phyloP scores from a whole-genome alignment of 1,140 invertebrate genomes.

The Pararge aegeria region DNA sequence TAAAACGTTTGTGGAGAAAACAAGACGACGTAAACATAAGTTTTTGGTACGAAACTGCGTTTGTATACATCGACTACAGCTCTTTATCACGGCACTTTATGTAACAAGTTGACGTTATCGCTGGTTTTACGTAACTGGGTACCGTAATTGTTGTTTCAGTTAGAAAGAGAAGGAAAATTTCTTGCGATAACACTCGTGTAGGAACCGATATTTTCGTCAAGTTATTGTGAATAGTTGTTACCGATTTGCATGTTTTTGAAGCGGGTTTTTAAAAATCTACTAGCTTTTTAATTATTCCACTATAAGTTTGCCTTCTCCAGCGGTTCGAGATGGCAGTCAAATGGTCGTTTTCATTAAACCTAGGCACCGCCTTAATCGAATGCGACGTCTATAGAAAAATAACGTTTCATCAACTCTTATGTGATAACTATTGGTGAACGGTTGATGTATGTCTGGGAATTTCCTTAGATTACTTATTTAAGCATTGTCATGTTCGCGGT shows the following conservation, averaged over 20 bases:
- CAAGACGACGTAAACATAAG: conserved; percentile 6
- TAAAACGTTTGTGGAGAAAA: neutral
- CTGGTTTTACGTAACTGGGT: conserved; percentile 14
- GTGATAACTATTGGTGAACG: too few species aligned
- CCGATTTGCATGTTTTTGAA: neutral
- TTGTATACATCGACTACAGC: conserved; percentile 15
- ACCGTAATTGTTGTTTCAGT: conserved; percentile 14
- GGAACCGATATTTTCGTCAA: neutral
- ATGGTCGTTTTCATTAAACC: too few species aligned
- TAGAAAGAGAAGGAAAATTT: conserved; percentile 6
- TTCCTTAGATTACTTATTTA: too few species aligned
- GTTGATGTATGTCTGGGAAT: too few species aligned
- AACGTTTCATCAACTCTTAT: too few species aligned
- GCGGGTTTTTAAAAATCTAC: neutral
- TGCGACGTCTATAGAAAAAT: too few species aligned
- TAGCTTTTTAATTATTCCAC: too few species aligned
- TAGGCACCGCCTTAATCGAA: too few species aligned
- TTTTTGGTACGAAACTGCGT: conserved; percentile 16
- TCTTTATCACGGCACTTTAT: conserved; percentile 17
- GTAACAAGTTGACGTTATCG: conserved; percentile 19
- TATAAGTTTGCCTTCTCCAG: too few species aligned
- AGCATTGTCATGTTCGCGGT: too few species aligned
- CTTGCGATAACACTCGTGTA: conserved; percentile 2
- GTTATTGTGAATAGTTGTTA: neutral
- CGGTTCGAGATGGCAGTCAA: too few species aligned